Conservation (phyloP, 2,113 vertebrate genomes). For the Arenaria interpres region DNA sequence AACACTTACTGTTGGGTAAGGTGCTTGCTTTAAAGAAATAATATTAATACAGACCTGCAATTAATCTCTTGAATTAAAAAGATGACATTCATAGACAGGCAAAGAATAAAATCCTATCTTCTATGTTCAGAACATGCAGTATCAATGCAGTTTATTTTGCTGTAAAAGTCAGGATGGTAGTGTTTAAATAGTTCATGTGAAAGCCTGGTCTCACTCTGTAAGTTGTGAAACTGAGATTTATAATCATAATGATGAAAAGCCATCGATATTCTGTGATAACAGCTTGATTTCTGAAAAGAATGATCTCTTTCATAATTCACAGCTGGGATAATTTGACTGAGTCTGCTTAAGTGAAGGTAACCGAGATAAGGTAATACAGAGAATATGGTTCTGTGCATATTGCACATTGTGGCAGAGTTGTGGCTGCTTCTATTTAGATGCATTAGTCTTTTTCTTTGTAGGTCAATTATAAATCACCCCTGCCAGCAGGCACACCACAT, state of each 20-base stretch:
- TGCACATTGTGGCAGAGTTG: neutral
- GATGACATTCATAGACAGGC: neutral
- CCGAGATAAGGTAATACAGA: neutral
- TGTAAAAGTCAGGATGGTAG: slow-evolving; percentile 5
- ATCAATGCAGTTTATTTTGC: neutral
- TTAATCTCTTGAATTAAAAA: neutral
- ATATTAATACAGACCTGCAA: neutral
- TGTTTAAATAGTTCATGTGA: slow-evolving; percentile 15
- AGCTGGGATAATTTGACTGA: neutral
- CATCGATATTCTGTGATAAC: neutral
- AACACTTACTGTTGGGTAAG: neutral
- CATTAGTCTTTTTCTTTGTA: neutral
- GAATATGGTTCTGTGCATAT: neutral
- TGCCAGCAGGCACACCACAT: neutral
- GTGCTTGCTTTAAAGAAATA: neutral
- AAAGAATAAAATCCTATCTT: neutral
- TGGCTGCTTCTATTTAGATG: neutral
- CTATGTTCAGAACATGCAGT: neutral
- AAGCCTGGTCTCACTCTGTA: neutral
- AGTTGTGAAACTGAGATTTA: neutral
- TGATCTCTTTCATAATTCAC: neutral
- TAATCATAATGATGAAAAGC: neutral
- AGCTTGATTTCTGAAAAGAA: slow-evolving; percentile 13
- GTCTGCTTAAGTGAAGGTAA: neutral
- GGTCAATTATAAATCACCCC: neutral